These are phyloP conservation scores for Lordiphosa collinella DNA, from an alignment of 1,140 invertebrate species.

Conservation along the genomic window DNA sequence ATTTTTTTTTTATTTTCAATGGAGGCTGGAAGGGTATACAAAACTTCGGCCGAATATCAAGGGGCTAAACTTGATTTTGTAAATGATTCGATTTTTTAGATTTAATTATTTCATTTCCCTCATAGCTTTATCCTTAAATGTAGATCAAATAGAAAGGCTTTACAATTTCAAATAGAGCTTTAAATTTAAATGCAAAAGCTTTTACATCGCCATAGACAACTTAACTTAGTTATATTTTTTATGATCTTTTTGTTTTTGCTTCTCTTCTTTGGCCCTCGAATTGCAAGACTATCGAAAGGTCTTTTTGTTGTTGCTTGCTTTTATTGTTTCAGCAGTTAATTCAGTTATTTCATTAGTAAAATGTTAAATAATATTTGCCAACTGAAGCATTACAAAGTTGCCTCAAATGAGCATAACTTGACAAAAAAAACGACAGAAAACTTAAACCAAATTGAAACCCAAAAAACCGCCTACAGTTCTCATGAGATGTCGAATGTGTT, in stretches of 20 bases:
- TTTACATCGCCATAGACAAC: neutral
- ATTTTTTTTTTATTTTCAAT: too few species aligned
- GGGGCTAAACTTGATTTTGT: too few species aligned
- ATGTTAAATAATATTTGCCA: slow-evolving; percentile 45
- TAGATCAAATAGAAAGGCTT: neutral
- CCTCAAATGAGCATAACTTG: slow-evolving; percentile 35
- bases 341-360: slow-evolving; percentile 41
- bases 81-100: too few species aligned
- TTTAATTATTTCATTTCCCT: too few species aligned
- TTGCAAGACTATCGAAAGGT: slow-evolving; percentile 22
- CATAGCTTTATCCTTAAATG: too few species aligned
- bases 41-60: too few species aligned
- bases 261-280: slow-evolving; percentile 26
- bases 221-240: slow-evolving; percentile 12
- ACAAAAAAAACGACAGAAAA: slow-evolving; percentile 13
- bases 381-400: slow-evolving; percentile 42
- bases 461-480: slow-evolving; percentile 16
- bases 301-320: slow-evolving; percentile 14
- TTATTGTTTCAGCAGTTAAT: slow-evolving; percentile 34
- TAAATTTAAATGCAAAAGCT: slow-evolving; percentile 5
- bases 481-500: slow-evolving; percentile 4
- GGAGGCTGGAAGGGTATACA: too few species aligned
- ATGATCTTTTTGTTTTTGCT: slow-evolving; percentile 3
- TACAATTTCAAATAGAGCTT: slow-evolving; percentile 3
- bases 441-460: neutral